Base-by-base conservation (phyloP, 2,797 vertebrate species). In the Hemitrygon akajei region DNA sequence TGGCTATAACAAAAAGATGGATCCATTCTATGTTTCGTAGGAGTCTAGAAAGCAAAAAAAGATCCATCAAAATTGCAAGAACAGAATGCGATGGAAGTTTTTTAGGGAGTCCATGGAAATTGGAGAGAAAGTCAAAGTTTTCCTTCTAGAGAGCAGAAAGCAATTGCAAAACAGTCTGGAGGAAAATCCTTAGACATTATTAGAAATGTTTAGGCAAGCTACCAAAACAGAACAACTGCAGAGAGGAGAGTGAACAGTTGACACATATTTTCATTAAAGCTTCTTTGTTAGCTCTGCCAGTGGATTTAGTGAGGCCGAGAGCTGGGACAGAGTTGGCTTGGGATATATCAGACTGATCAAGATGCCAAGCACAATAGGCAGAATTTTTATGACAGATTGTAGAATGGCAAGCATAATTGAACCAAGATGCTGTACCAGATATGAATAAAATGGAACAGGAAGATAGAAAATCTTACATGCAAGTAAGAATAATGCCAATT, bases 191-290 rank as follows among this genome's bases (percentile, higher is more conserved):
- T 30, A 66, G n/a, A 37, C 7, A 25, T 37, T 89, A 34, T 69
- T 69, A 69, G 82, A 89, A 20, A 89, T 66, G 60, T 89, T 89
- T 89, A 66, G n/a, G 86, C 30, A 89, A 69, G n/a, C 60, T 69
- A 89, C 63, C 63, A 37, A 89, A 40, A 75, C 37, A 22, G 63
- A 37, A 89, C 63, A 89, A 63, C 86, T 89, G 58, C 37, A 37
- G 60, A 22, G 63, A 37, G 30, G n/a, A 66, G 60, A 11, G 86
- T 37, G 34, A 69, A n/a, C n/a, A 89, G 2, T 69, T 89, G 86
- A 89, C 63, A 69, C 56, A 60, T 86, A 58, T 63, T 89, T 69
- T 69, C n/a, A 37, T 69, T 89, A 37, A 34, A 22, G 86, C 37
- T 89, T 69, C n/a, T 89, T 89, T 69, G 60, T 37, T 22, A 69